Percentiles rank a stretch among this genome's conserved stretches.
Evolutionary conservation across 2,797 vertebrate genomes (phyloP).

Genomic region (Pelochelys cantorii): DNA sequence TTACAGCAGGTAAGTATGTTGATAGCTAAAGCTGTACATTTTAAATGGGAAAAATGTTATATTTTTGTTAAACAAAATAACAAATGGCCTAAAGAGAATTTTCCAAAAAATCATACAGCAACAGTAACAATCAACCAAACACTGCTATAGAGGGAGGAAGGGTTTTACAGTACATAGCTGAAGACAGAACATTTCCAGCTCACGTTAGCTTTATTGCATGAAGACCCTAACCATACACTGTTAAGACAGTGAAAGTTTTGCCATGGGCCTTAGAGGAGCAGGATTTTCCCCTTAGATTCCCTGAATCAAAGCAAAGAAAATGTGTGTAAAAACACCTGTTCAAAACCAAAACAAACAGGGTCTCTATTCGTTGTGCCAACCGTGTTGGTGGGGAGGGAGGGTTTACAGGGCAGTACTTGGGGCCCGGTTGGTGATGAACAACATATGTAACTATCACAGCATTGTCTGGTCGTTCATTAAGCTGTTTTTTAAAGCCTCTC

Average conservation of each 20-base stretch:
- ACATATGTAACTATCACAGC: too few relatives aligned
- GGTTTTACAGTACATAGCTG: not conserved
- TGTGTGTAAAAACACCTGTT: not conserved
- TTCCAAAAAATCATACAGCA: rapidly evolving
- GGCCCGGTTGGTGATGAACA: too few relatives aligned
- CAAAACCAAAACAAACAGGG: not conserved
- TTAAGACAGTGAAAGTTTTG: not conserved
- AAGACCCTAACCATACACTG: not conserved
- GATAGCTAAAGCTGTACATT: not conserved
- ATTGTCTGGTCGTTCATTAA: too few relatives aligned
- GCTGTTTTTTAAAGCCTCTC: too few relatives aligned
- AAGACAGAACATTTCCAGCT: rapidly evolving
- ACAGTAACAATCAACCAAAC: too few relatives aligned
- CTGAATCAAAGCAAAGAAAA: not conserved
- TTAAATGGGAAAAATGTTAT: not conserved
- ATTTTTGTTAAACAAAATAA: not conserved
- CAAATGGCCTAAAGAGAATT: rapidly evolving
- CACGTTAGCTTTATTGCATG: rapidly evolving
- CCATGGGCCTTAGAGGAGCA: not conserved
- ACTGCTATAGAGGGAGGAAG: not conserved
- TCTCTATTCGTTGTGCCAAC: too few relatives aligned
- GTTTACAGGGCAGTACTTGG: too few relatives aligned
- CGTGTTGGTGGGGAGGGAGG: too few relatives aligned
- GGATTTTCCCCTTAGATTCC: not conserved
- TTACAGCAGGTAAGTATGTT: not conserved